Base-by-base conservation (phyloP, 2,113 vertebrate genomes). In the Elephas maximus region DNA sequence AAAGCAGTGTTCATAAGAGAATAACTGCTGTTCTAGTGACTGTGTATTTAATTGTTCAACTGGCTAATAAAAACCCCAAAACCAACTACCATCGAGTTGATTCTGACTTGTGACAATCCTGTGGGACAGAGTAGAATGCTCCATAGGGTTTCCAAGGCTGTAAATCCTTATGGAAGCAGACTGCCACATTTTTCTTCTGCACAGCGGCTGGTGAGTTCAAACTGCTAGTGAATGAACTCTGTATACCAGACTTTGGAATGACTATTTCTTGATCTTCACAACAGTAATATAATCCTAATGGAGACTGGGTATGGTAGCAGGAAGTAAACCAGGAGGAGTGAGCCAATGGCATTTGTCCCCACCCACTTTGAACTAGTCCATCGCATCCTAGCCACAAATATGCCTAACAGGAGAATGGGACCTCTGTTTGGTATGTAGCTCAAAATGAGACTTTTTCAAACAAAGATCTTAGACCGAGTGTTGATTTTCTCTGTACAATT, bases 221-320 rank as follows among this genome's bases (percentile, higher is more conserved):
- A 57, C 11, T 57, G 26, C 77, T 88, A 79, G 41, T 93, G 74
- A 94, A 23, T 82, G 12, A 15, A 53, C 28, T 94, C 51, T 69
- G 11, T 57, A 83, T 11, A 79, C 30, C 45, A 90, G 79, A 88
- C 78, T 81, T 85, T 41, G 48, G 21, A 69, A 63, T 33, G 67
- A 81, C 45, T 92, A 3, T 88, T 80, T 94, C 79, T 89, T 91
- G 95, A 45, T 90, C 86, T 74, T 48, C 20, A 48, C 8, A n/a
- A 26, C 57, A 94, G 78, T 48, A 89, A 48, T 71, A 41, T 62
- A 79, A 20, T 95, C 77, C 89, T 93, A 48, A 37, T n/a, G 67
- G 48, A 60, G 15, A 51, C 44, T 69, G 88, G 83, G 77, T 90
- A 63, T 94, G 57, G 65, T 69, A 74, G 20, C 93, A 91, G 71